These are phyloP conservation scores for Tinea pellionella DNA, from an alignment of 2,888 invertebrate genomes.

Conservation along the genomic window DNA sequence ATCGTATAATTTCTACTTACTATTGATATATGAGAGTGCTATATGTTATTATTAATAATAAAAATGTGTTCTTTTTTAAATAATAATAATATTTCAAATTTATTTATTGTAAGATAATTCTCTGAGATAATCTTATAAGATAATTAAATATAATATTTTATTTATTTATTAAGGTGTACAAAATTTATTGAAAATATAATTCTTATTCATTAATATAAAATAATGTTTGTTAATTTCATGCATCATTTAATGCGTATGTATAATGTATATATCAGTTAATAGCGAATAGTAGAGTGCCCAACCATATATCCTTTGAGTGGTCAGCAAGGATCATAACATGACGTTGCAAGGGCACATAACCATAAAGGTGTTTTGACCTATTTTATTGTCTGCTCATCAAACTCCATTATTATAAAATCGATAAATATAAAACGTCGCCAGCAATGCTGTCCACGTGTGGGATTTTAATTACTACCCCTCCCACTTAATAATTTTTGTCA, in stretches of 20 bases:
- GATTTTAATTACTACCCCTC: neutral
- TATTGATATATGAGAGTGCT: no score
- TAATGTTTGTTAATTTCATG: no score
- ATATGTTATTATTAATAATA: no score
- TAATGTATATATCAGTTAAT: neutral
- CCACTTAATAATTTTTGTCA: neutral
- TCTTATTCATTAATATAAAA: no score
- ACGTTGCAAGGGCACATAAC: neutral
- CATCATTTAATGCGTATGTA: neutral
- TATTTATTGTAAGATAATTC: neutral
- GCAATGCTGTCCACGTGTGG: neutral
- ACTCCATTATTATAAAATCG: neutral
- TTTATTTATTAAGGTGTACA: neutral
- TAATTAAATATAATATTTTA: neutral
- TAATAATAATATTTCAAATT: no score
- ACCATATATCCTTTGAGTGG: neutral
- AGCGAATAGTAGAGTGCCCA: neutral
- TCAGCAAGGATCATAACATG: neutral
- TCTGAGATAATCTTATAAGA: no score
- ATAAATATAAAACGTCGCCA: slow-evolving; percentile 9
- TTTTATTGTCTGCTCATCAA: neutral
- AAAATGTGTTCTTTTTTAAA: no score
- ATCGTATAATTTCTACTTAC: no score
- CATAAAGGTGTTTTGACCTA: slow-evolving; percentile 9
- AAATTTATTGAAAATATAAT: no score